These are phyloP conservation scores for Cylloceria caligata DNA, from an alignment of 2,888 invertebrate genomes.

Conservation along the genomic window DNA sequence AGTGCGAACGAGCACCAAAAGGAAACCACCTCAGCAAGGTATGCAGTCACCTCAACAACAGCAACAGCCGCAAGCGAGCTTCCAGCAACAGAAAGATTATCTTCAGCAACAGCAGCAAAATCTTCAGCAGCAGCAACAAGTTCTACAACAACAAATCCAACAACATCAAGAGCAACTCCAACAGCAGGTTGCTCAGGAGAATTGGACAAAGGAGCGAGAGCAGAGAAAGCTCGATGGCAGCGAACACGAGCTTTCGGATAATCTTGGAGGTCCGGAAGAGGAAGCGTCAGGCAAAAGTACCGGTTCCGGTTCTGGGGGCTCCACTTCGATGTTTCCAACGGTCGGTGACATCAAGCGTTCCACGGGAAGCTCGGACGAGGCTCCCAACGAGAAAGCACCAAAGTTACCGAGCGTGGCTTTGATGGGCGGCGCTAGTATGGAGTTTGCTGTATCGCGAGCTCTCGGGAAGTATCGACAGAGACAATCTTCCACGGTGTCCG, in stretches of 20 bases:
- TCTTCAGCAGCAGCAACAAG: slow-evolving; percentile 74
- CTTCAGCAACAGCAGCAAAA: slow-evolving; percentile 80
- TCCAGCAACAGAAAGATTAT: slow-evolving; percentile 85
- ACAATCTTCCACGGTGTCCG: slow-evolving; percentile 90
- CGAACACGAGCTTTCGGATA: slow-evolving; percentile 87
- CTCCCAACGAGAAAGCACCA: slow-evolving; percentile 83
- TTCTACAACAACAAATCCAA: slow-evolving; percentile 80
- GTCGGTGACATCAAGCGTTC: slow-evolving; percentile 90
- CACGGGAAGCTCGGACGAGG: slow-evolving; percentile 87
- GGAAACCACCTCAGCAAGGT: slow-evolving; percentile 73
- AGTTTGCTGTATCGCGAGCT: slow-evolving; percentile 93
- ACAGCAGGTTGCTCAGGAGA: slow-evolving; percentile 80
- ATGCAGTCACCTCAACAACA: slow-evolving; percentile 69
- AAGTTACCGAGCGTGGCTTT: slow-evolving; percentile 86
- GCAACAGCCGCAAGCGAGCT: slow-evolving; percentile 70
- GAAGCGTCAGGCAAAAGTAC: slow-evolving; percentile 87
- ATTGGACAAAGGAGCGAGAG: slow-evolving; percentile 86
- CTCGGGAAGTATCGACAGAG: slow-evolving; percentile 92
- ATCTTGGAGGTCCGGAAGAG: slow-evolving; percentile 86
- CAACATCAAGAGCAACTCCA: slow-evolving; percentile 79
- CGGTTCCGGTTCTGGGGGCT: slow-evolving; percentile 88
- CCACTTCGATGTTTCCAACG: slow-evolving; percentile 88
- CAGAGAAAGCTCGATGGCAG: slow-evolving; percentile 86
- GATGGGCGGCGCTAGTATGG: slow-evolving; percentile 90
- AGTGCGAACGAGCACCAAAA: slow-evolving; percentile 86